These are phyloP conservation scores for Selene dorsalis DNA, from an alignment of 2,797 vertebrate species.

Conservation along the genomic window DNA sequence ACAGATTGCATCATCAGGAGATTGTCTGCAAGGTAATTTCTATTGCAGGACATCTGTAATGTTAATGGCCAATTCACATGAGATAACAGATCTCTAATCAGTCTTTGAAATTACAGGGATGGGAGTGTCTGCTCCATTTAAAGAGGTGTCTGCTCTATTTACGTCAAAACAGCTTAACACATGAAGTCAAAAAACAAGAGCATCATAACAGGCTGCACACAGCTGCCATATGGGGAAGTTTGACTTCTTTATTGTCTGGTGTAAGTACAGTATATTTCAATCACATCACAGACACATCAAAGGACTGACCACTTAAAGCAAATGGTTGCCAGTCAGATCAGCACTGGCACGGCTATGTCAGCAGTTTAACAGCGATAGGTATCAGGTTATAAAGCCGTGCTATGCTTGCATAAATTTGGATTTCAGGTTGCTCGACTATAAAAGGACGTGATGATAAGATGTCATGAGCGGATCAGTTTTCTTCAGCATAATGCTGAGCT, in stretches of 20 bases:
- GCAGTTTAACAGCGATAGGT: not conserved
- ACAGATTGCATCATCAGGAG: conserved; percentile 34
- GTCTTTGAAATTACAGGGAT: conserved; percentile 58
- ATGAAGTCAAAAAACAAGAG: not conserved
- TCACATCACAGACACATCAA: not conserved
- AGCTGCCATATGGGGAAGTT: not conserved
- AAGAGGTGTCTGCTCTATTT: conserved; percentile 41
- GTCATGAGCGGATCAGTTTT: conserved; percentile 36
- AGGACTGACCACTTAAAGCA: not conserved
- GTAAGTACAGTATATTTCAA: not conserved
- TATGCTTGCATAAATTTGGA: conserved; percentile 23
- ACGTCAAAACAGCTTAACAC: conserved; percentile 14
- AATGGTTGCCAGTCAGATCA: not conserved
- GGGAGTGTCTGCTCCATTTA: conserved; percentile 54
- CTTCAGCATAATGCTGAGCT: conserved; percentile 2
- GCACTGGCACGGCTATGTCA: not conserved
- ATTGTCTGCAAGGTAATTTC: conserved; percentile 45
- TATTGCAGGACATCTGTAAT: conserved; percentile 57
- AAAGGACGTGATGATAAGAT: conserved; percentile 38
- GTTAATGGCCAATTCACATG: conserved; percentile 58
- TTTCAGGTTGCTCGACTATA: conserved; percentile 42
- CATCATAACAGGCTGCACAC: not conserved
- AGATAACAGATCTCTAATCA: conserved; percentile 59
- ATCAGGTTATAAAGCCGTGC: not conserved
- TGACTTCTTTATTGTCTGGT: not conserved